Evolutionary conservation across 2,113 vertebrate genomes (phyloP).

Genomic region (Phycodurus eques): DNA sequence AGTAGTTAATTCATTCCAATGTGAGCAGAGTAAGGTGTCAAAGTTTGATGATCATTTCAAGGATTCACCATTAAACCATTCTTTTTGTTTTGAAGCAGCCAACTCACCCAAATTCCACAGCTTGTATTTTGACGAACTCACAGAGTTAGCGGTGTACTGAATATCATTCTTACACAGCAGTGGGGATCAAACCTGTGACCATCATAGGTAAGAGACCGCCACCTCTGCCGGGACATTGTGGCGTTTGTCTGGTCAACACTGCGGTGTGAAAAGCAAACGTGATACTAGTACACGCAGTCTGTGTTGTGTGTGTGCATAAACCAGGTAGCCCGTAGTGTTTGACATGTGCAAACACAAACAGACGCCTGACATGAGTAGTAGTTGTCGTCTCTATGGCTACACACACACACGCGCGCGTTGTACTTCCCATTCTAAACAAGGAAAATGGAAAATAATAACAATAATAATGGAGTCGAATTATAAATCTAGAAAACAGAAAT

Average conservation of each 20-base stretch:
- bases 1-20: no score
- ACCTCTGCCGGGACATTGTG: neutral
- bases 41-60: no score
- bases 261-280: constrained; percentile 12
- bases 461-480: neutral
- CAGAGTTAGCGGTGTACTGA: neutral
- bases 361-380: constrained; percentile 42
- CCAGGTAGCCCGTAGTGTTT: constrained; percentile 13
- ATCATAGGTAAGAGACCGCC: neutral
- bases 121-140: neutral
- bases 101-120: neutral
- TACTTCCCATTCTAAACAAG: neutral
- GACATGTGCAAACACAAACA: constrained; percentile 29
- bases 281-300: neutral
- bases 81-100: neutral
- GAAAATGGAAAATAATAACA: no score
- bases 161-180: no score
- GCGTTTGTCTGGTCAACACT: neutral
- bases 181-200: neutral
- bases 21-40: no score
- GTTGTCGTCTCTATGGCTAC: constrained; percentile 30
- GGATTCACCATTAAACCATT: no score
- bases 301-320: constrained; percentile 6
- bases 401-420: constrained; percentile 16
- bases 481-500: neutral